Percentiles rank a stretch among this genome's conserved stretches.
phyloP scores from a whole-genome alignment of 2,113 vertebrate genomes.

The Campylomormyrus tamandua region DNA sequence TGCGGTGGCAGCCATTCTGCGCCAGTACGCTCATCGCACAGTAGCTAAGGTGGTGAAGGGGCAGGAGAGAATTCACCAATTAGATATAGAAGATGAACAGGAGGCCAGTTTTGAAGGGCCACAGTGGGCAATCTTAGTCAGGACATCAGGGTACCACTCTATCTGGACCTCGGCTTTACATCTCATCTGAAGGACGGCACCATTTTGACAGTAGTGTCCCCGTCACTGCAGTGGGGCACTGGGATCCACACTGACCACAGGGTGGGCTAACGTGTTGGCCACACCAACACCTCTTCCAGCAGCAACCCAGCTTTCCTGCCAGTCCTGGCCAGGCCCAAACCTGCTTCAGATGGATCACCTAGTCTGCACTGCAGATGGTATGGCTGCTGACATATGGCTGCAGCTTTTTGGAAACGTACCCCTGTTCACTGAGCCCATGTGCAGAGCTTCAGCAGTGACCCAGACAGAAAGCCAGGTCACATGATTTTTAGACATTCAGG shows the following conservation, averaged over 20 bases:
- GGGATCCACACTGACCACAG: background rate
- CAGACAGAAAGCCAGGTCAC: background rate
- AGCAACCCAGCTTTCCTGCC: background rate
- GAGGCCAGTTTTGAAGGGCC: background rate
- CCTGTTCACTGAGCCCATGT: background rate
- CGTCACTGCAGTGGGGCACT: background rate
- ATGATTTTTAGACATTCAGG: background rate
- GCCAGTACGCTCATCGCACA: background rate
- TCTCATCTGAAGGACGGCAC: background rate
- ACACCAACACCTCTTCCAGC: background rate
- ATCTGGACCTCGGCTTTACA: background rate
- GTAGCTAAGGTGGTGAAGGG: background rate
- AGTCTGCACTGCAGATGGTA: background rate
- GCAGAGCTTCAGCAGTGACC: background rate
- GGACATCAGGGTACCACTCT: background rate
- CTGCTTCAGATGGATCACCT: background rate
- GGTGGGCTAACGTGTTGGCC: background rate
- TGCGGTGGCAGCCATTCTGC: background rate
- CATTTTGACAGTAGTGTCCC: background rate
- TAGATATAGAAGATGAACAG: background rate
- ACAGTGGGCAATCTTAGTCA: background rate
- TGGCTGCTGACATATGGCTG: background rate
- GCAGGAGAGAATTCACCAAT: background rate
- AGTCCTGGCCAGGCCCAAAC: background rate
- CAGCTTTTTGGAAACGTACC: background rate